A percentile compares a stretch with the other conserved stretches of the same genome.
Conservation (phyloP, 1,140 invertebrate species). For the Leptinotarsa lineolata region DNA sequence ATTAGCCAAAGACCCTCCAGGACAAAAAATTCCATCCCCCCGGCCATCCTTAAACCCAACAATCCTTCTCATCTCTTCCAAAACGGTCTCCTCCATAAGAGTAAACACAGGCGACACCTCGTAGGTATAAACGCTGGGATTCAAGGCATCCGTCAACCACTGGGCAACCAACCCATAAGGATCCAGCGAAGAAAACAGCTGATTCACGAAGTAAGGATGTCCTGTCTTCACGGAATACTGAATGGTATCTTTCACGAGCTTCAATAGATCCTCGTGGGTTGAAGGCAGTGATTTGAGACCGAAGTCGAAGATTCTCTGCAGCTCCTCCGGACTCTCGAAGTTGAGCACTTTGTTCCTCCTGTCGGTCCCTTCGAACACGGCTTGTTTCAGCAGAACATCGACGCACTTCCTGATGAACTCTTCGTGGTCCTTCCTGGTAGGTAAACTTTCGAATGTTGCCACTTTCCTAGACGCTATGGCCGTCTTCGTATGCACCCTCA, state of each 20-base stretch:
- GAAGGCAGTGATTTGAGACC: constrained; percentile 63
- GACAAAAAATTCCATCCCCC: constrained; percentile 90
- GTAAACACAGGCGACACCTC: constrained; percentile 90
- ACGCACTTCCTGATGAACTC: constrained; percentile 71
- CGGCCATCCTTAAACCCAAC: constrained; percentile 80
- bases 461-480: constrained; percentile 13
- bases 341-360: constrained; percentile 73
- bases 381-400: constrained; percentile 72
- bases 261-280: constrained; percentile 69
- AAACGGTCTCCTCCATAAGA: constrained; percentile 81
- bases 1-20: constrained; percentile 94
- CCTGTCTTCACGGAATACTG: constrained; percentile 85
- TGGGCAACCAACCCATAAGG: constrained; percentile 83
- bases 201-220: constrained; percentile 86
- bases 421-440: constrained; percentile 67
- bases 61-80: constrained; percentile 81
- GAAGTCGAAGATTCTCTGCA: constrained; percentile 70
- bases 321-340: constrained; percentile 71
- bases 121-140: constrained; percentile 88
- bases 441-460: constrained; percentile 57
- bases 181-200: constrained; percentile 83
- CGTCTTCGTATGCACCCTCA: background rate
- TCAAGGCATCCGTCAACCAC: constrained; percentile 83
- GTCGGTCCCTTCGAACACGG: constrained; percentile 74
- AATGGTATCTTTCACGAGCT: constrained; percentile 69